Evolutionary conservation across 1,140 invertebrate species (phyloP).

Genomic region (Uloborus diversus): DNA sequence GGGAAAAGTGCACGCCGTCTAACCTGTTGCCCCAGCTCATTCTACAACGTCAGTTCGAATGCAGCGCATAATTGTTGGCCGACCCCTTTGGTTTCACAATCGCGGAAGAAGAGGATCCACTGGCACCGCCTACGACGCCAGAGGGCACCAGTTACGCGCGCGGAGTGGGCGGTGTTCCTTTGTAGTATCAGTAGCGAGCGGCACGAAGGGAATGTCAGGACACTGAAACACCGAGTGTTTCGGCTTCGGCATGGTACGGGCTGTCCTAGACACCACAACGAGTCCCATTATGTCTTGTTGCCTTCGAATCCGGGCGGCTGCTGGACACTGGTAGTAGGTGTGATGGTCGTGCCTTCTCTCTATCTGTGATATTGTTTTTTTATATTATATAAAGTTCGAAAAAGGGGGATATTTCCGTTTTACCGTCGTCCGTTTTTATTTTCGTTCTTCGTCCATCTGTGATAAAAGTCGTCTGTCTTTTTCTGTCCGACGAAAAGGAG

Average conservation of each 20-base stretch:
- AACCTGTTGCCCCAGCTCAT: too few relatives aligned
- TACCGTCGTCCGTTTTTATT: constrained; percentile 7
- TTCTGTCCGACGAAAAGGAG: constrained; percentile 31
- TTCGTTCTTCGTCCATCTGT: too few relatives aligned
- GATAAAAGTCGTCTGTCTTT: too few relatives aligned
- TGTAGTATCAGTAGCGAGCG: constrained; percentile 20
- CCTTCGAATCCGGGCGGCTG: too few relatives aligned
- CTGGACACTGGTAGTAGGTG: too few relatives aligned
- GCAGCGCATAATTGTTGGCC: too few relatives aligned
- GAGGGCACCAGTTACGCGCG: constrained; percentile 41
- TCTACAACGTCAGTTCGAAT: too few relatives aligned
- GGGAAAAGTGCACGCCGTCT: too few relatives aligned
- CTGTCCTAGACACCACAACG: too few relatives aligned
- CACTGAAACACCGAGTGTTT: background rate
- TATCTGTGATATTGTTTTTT: background rate
- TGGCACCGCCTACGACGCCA: constrained; percentile 54
- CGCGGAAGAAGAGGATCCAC: constrained; percentile 44
- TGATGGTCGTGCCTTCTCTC: background rate
- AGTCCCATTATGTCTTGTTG: too few relatives aligned
- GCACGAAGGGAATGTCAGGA: background rate
- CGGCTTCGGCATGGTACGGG: background rate
- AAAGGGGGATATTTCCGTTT: background rate
- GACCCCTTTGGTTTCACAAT: background rate
- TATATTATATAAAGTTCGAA: too few relatives aligned
- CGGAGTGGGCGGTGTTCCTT: constrained; percentile 52